Conservation (phyloP, 2,888 invertebrate species). For the Schrankia costaestrigalis region DNA sequence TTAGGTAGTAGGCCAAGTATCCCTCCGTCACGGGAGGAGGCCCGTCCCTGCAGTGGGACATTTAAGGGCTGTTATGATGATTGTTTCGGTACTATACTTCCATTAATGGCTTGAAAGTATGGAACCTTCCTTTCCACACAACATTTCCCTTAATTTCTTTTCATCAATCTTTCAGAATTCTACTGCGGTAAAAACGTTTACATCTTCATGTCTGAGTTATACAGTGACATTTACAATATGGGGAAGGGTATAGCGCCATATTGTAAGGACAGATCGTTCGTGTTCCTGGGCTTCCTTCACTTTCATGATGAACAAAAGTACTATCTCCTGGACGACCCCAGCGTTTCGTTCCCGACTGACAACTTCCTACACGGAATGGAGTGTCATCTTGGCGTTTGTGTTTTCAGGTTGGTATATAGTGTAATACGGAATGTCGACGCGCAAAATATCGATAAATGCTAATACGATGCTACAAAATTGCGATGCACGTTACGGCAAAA, state of each 20-base stretch:
- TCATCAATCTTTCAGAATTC: conserved; percentile 52
- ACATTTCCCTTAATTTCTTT: too few species aligned
- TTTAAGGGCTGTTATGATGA: too few species aligned
- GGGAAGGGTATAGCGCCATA: conserved; percentile 63
- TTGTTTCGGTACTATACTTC: too few species aligned
- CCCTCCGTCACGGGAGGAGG: too few species aligned
- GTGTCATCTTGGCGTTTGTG: conserved; percentile 64
- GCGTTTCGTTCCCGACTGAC: conserved; percentile 66
- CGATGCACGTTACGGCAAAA: not conserved
- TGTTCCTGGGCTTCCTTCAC: conserved; percentile 69
- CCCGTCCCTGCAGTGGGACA: too few species aligned
- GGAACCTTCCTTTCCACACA: too few species aligned
- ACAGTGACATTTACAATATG: conserved; percentile 71
- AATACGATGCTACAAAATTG: not conserved
- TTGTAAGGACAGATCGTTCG: conserved; percentile 66
- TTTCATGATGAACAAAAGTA: conserved; percentile 67
- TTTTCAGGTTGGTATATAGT: conserved; percentile 53
- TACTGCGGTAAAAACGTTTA: conserved; percentile 74
- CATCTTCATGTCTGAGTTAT: conserved; percentile 65
- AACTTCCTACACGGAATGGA: conserved; percentile 70
- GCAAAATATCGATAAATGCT: not conserved
- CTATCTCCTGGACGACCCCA: conserved; percentile 66
- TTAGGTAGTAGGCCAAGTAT: too few species aligned
- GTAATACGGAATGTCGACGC: not conserved
- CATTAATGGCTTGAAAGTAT: too few species aligned